These are phyloP conservation scores for Melanerpes aurifrons DNA, from an alignment of 2,113 vertebrate genomes.

Conservation along the genomic window DNA sequence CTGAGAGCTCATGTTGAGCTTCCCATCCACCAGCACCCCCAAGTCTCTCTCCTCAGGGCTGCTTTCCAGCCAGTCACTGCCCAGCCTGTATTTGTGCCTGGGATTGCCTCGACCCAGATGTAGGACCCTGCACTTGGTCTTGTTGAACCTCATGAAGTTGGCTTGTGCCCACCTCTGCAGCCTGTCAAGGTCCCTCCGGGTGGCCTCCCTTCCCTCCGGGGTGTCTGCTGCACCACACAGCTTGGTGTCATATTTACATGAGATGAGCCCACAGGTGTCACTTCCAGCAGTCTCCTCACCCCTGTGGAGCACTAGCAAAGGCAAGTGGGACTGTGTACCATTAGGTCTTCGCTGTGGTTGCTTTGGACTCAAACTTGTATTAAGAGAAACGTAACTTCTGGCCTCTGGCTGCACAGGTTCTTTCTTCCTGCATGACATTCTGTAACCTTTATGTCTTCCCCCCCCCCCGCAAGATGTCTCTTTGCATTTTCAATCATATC, in stretches of 20 bases:
- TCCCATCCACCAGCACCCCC: too few species aligned
- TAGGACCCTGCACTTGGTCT: too few species aligned
- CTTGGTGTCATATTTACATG: neutral
- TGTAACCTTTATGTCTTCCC: neutral
- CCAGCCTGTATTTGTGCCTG: too few species aligned
- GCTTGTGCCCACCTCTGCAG: too few species aligned
- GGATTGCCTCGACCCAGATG: too few species aligned
- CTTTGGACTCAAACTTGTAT: neutral
- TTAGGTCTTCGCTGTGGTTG: neutral
- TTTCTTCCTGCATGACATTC: neutral
- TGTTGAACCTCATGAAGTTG: too few species aligned
- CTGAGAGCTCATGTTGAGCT: too few species aligned
- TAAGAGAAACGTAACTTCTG: neutral
- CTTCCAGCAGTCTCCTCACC: neutral
- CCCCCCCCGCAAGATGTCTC: neutral
- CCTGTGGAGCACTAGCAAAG: neutral
- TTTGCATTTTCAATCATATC: constrained; percentile 42
- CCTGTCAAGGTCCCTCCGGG: too few species aligned
- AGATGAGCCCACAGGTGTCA: neutral
- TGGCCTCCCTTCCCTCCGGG: too few species aligned
- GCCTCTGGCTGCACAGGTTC: neutral
- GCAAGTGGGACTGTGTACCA: neutral
- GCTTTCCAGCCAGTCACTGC: too few species aligned
- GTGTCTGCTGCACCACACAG: too few species aligned
- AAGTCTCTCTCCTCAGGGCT: too few species aligned